These are phyloP conservation scores for Drosophila aldrichi DNA, from an alignment of 2,888 invertebrate species.

Conservation along the genomic window DNA sequence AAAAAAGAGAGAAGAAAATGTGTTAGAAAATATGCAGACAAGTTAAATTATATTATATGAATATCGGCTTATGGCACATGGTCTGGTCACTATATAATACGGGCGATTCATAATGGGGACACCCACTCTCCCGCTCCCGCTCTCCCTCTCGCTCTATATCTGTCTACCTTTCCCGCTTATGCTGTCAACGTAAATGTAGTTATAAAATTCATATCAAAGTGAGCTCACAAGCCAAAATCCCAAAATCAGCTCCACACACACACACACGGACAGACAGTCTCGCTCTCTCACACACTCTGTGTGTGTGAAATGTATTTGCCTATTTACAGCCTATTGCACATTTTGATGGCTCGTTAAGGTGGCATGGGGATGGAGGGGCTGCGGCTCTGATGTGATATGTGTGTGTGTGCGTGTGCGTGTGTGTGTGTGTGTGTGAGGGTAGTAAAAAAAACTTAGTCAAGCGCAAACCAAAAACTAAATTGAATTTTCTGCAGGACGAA, in stretches of 20 bases:
- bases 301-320: slow-evolving; percentile 71
- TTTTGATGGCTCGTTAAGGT: slow-evolving; percentile 58
- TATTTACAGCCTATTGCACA: slow-evolving; percentile 81
- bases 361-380: background rate
- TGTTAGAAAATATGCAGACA: slow-evolving; percentile 65
- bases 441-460: slow-evolving; percentile 65
- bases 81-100: slow-evolving; percentile 30
- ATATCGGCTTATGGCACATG: slow-evolving; percentile 62
- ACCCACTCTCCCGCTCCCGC: background rate
- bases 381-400: background rate
- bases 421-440: slow-evolving; percentile 8
- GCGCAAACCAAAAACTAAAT: slow-evolving; percentile 78
- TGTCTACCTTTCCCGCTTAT: background rate
- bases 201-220: slow-evolving; percentile 68
- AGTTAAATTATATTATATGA: slow-evolving; percentile 68
- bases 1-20: slow-evolving; percentile 31
- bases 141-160: too few species aligned
- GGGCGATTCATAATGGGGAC: slow-evolving; percentile 1
- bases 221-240: slow-evolving; percentile 66
- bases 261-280: slow-evolving; percentile 13
- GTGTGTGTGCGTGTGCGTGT: too few species aligned
- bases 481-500: slow-evolving; percentile 65
- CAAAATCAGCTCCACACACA: slow-evolving; percentile 60
- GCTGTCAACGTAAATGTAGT: slow-evolving; percentile 55
- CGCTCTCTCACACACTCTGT: background rate